Conservation (phyloP, 2,113 vertebrate genomes). For the Mustela nigripes region DNA sequence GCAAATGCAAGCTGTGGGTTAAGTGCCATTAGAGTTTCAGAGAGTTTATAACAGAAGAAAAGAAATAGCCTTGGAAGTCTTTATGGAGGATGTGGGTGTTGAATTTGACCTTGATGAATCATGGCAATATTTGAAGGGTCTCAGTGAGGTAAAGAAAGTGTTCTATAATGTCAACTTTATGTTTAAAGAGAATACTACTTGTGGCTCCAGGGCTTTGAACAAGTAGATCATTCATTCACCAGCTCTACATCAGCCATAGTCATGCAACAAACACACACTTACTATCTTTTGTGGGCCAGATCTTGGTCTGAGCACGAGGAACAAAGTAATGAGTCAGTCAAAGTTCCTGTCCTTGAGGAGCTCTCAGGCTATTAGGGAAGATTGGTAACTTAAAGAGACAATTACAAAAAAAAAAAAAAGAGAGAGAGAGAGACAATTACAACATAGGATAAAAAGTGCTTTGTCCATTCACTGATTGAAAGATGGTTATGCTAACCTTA, state of each 20-base stretch:
- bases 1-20: background rate
- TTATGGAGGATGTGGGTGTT: background rate
- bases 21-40: background rate
- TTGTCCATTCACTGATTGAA: background rate
- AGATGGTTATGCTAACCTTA: background rate
- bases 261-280: background rate
- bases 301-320: constrained; percentile 18
- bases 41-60: constrained; percentile 18
- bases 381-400: background rate
- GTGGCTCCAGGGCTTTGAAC: background rate
- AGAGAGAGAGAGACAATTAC: background rate
- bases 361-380: background rate
- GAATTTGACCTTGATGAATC: background rate
- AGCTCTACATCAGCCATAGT: background rate
- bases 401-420: background rate
- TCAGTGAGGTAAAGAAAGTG: background rate
- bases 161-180: background rate
- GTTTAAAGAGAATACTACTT: background rate
- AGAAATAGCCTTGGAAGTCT: background rate
- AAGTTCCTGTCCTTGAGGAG: constrained; percentile 23
- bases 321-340: constrained; percentile 56
- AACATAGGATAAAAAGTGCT: background rate
- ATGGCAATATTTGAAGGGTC: background rate
- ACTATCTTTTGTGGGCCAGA: background rate
- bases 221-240: background rate